Conservation (phyloP, 2,113 vertebrate genomes). For the Tragelaphus scriptus region DNA sequence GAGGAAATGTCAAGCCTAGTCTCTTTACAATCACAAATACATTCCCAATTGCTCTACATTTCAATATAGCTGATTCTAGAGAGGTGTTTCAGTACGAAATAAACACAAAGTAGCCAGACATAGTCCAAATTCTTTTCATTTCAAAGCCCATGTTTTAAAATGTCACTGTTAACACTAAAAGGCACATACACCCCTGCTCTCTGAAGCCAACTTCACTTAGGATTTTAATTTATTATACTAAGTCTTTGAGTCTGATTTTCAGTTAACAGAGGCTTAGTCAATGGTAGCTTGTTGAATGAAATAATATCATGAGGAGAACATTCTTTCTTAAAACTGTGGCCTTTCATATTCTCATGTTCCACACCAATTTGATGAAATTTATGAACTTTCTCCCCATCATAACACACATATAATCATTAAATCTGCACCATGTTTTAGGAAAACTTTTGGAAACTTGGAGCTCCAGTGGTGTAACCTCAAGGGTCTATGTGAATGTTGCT, state of each 20-base stretch:
- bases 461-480: background rate
- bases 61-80: background rate
- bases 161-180: background rate
- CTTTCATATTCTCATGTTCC: background rate
- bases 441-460: background rate
- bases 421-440: background rate
- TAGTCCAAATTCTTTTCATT: background rate
- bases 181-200: background rate
- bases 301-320: background rate
- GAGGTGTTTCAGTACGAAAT: background rate
- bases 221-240: background rate
- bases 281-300: background rate
- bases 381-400: background rate
- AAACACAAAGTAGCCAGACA: background rate
- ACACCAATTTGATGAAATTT: background rate
- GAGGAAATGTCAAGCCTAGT: background rate
- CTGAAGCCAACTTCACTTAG: background rate
- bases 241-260: background rate
- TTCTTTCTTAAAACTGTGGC: background rate
- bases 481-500: background rate
- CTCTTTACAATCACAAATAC: background rate
- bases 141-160: background rate
- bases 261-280: background rate
- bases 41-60: background rate
- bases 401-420: background rate